Evolutionary conservation across 2,797 vertebrate genomes (phyloP).

Genomic region (Diplodus puntazzo): DNA sequence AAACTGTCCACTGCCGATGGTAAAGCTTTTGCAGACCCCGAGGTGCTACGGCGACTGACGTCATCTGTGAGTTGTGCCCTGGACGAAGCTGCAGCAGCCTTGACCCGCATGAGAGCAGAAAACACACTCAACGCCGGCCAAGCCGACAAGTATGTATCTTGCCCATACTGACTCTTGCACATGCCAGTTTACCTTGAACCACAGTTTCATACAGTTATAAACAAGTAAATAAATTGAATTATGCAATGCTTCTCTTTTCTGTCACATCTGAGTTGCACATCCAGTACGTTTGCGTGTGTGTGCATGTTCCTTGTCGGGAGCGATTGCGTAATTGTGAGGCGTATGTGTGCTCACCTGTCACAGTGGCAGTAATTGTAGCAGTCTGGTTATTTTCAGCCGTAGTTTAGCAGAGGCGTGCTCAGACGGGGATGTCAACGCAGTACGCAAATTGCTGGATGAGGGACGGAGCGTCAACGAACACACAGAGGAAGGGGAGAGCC

Average conservation of each 20-base stretch:
- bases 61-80: constrained; percentile 98
- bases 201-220: background rate
- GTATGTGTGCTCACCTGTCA: constrained; percentile 81
- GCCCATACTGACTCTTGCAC: constrained; percentile 31
- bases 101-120: constrained; percentile 98
- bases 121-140: constrained; percentile 96
- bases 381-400: constrained; percentile 95
- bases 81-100: constrained; percentile 97
- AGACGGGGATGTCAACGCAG: constrained; percentile 98
- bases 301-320: background rate
- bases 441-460: constrained; percentile 97
- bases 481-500: constrained; percentile 98
- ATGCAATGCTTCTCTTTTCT: background rate
- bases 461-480: constrained; percentile 99
- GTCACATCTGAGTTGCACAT: background rate
- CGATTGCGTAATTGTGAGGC: constrained; percentile 55
- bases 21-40: constrained; percentile 99
- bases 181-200: background rate
- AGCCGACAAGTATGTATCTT: constrained; percentile 97
- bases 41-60: constrained; percentile 96
- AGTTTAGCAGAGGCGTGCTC: constrained; percentile 99
- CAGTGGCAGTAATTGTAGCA: constrained; percentile 92
- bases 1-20: constrained; percentile 99
- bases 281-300: background rate
- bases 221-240: background rate